phyloP scores from a whole-genome alignment of 1,140 invertebrate species.

The Eumaeus atala region DNA sequence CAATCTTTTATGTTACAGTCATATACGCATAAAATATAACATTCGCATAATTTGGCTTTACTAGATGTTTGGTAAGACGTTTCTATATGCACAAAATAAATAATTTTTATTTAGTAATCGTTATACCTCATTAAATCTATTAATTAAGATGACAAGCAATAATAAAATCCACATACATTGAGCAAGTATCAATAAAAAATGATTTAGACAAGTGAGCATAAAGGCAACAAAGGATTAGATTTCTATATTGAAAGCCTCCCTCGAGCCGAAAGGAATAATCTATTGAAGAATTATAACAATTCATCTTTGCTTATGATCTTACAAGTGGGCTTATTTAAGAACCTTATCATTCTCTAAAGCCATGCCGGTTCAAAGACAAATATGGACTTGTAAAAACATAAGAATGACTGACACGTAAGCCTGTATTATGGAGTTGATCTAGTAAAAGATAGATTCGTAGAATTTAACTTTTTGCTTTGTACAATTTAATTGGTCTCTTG shows the following conservation, averaged over 20 bases:
- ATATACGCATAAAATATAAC: no score
- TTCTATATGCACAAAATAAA: no score
- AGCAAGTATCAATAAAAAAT: constrained; percentile 31
- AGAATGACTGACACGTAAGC: constrained; percentile 28
- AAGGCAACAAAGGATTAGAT: constrained; percentile 47
- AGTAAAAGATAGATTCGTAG: constrained; percentile 36
- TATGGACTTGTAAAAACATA: constrained; percentile 71
- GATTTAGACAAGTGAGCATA: constrained; percentile 13
- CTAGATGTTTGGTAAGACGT: no score
- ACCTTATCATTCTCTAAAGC: constrained; percentile 60
- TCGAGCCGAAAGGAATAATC: constrained; percentile 57
- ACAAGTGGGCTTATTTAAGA: constrained; percentile 44
- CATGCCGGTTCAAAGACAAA: constrained; percentile 56
- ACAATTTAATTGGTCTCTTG: no score
- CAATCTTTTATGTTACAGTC: no score
- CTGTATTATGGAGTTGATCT: constrained; percentile 37
- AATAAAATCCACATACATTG: constrained; percentile 14
- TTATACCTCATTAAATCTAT: neutral
- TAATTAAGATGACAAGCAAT: neutral
- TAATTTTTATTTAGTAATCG: no score
- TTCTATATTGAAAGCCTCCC: constrained; percentile 44
- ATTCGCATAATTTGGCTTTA: no score
- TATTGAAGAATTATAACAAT: constrained; percentile 67
- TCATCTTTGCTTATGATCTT: constrained; percentile 57
- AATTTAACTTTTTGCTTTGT: constrained; percentile 26